Base-by-base conservation (phyloP, 2,113 vertebrate species). In the Macrotis lagotis region DNA sequence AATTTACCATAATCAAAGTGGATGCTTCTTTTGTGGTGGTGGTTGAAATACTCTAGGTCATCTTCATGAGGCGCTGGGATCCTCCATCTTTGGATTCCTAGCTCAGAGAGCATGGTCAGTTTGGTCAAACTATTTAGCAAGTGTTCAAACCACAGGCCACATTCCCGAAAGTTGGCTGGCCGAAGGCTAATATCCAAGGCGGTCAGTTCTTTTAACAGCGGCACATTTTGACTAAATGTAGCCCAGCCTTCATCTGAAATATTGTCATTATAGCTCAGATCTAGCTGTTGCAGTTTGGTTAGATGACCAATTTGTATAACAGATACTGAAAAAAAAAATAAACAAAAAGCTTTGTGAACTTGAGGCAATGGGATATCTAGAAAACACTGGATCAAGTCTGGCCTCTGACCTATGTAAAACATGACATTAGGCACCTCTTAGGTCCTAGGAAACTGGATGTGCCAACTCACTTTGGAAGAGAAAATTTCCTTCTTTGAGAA, bases 161-260 rank as follows among this genome's bases (percentile, higher is more conserved):
- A 99, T 12, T 96, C 94, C 3, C 98, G 97, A 0, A 95, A 97
- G 88, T 98, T 94, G 0, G 91, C 97, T 0, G 99, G 99, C 50
- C 97, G 97, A 14, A 99, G 98, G 92, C 99, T 99, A 91, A 99
- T 47, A 90, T 99, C 99, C 53, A 99, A 74, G 51, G 99, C 99
- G 0, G 97, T 97, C 95, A 99, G 98, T 0, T 98, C 98, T 96
- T 98, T 98, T 83, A 99, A 98, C 50, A 96, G 97, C 91, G 92
- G 51, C 8, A 99, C 49, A 12, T 96, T 98, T 9, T 97, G 97
- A 28, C 98, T 99, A 96, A 99, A 97, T 1, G 74, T 25, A 0
- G 96, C 88, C 99, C 99, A 99, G 91, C 98, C 99, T 2, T 97
- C 96, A 0, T 98, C 98, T 4, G 97, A 98, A 14, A 99, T 93